A percentile compares a stretch with the other conserved stretches of the same genome.
Conservation (phyloP, 2,888 invertebrate species). For the Drosophila pegasa region DNA sequence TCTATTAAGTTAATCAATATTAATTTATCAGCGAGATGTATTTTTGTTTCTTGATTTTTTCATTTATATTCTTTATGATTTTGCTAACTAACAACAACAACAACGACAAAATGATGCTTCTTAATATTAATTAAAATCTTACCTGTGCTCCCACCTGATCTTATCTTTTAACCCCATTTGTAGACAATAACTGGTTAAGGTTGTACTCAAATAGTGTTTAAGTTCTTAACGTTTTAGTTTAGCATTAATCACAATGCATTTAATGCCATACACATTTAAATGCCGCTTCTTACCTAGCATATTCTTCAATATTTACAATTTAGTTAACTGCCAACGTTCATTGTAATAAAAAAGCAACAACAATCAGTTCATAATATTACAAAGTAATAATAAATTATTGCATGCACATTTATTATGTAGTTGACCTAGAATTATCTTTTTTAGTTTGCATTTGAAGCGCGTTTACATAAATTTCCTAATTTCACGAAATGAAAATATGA, state of each 20-base stretch:
- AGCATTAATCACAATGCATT: constrained; percentile 34
- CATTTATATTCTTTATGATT: constrained; percentile 24
- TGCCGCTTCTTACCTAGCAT: constrained; percentile 24
- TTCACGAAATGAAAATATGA: constrained; percentile 7
- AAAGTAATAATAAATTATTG: constrained; percentile 37
- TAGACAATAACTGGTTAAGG: constrained; percentile 56
- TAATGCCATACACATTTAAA: constrained; percentile 11
- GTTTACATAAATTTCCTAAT: constrained; percentile 35
- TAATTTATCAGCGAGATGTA: constrained; percentile 13
- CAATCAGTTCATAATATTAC: constrained; percentile 13
- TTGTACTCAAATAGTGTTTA: constrained; percentile 10
- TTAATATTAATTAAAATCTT: constrained; percentile 8
- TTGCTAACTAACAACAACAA: constrained; percentile 45
- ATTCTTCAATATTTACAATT: constrained; percentile 23
- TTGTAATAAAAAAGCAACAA: constrained; percentile 47
- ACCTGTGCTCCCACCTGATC: constrained; percentile 11
- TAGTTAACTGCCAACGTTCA: constrained; percentile 61
- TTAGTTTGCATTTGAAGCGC: constrained; percentile 42
- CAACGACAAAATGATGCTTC: constrained; percentile 14
- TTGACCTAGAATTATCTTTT: constrained; percentile 29
- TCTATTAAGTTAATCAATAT: constrained; percentile 18
- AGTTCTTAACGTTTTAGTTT: constrained; percentile 32
- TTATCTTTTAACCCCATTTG: constrained; percentile 8
- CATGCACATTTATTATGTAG: constrained; percentile 59
- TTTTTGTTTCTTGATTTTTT: neutral